These are phyloP conservation scores for Holotrichia oblita DNA, from an alignment of 1,140 invertebrate species.

Conservation along the genomic window DNA sequence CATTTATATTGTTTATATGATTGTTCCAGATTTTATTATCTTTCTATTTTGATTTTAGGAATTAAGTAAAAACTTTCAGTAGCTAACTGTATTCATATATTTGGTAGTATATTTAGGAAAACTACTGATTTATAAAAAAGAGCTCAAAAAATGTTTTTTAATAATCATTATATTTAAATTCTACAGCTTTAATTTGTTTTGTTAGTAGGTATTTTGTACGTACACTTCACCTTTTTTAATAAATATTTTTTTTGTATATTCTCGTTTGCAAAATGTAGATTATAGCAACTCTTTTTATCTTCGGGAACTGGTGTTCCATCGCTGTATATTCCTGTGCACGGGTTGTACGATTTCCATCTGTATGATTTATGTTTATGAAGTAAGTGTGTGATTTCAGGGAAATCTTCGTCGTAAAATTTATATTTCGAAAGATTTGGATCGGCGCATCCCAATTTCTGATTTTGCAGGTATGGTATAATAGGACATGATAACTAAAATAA, in stretches of 20 bases:
- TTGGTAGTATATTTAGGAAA: constrained; percentile 48
- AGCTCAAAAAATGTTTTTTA: constrained; percentile 50
- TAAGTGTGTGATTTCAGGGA: constrained; percentile 37
- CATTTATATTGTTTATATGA: constrained; percentile 42
- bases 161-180: constrained; percentile 49
- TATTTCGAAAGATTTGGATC: constrained; percentile 38
- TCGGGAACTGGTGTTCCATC: constrained; percentile 43
- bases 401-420: constrained; percentile 53
- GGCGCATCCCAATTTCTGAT: constrained; percentile 45
- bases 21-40: constrained; percentile 44
- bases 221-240: constrained; percentile 53
- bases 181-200: constrained; percentile 52
- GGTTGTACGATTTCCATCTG: constrained; percentile 50
- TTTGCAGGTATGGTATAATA: constrained; percentile 46
- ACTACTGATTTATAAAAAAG: constrained; percentile 54
- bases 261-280: constrained; percentile 37
- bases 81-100: constrained; percentile 49
- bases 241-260: constrained; percentile 55
- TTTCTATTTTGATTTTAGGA: constrained; percentile 41
- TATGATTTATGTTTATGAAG: constrained; percentile 49
- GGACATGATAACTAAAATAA: constrained; percentile 51
- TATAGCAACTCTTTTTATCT: constrained; percentile 25
- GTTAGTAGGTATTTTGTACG: constrained; percentile 46
- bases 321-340: constrained; percentile 47
- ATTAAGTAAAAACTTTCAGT: constrained; percentile 49